phyloP scores from a whole-genome alignment of 2,888 invertebrate genomes.

The Gymnosoma rotundatum region DNA sequence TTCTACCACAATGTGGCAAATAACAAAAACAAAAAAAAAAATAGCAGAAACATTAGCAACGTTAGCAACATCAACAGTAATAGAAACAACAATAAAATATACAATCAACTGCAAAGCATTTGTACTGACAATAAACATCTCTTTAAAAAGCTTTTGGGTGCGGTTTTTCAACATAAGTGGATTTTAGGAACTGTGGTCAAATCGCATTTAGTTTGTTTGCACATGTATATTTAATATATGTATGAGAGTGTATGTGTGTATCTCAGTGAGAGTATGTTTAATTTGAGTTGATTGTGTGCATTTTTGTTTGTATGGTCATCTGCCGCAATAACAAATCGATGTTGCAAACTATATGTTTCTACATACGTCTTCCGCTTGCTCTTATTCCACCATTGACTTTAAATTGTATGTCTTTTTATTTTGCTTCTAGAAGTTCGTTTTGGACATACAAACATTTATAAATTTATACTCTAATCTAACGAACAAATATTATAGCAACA shows the following conservation, averaged over 20 bases:
- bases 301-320: slow-evolving; percentile 39
- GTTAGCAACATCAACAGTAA: not conserved
- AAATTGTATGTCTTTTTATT: slow-evolving; percentile 29
- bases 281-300: slow-evolving; percentile 19
- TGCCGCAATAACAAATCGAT: slow-evolving; percentile 64
- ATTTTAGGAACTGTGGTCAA: slow-evolving; percentile 70
- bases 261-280: not conserved
- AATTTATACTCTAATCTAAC: slow-evolving; percentile 11
- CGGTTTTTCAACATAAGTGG: slow-evolving; percentile 69
- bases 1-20: slow-evolving; percentile 53
- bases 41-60: not conserved
- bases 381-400: slow-evolving; percentile 34
- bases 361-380: slow-evolving; percentile 41
- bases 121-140: slow-evolving; percentile 58
- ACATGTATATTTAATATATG: not conserved
- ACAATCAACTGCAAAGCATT: slow-evolving; percentile 47
- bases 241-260: not conserved
- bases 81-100: slow-evolving; percentile 5
- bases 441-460: not conserved
- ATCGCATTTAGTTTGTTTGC: slow-evolving; percentile 65
- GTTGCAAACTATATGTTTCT: slow-evolving; percentile 42
- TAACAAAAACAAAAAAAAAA: slow-evolving; percentile 6
- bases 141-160: slow-evolving; percentile 67
- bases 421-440: not conserved
- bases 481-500: slow-evolving; percentile 52